Conservation (phyloP, 2,113 vertebrate species). For the Tapirus terrestris region DNA sequence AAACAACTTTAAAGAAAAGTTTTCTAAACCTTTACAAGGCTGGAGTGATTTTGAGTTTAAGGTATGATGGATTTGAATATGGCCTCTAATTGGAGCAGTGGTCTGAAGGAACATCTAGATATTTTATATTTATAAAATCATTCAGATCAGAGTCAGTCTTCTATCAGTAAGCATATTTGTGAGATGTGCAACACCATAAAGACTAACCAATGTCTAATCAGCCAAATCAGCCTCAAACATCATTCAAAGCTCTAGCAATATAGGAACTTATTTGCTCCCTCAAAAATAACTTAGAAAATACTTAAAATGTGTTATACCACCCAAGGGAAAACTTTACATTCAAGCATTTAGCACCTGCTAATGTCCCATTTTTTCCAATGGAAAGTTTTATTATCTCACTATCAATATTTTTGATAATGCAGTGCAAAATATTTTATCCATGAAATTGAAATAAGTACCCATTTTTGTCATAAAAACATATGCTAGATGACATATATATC, state of each 20-base stretch:
- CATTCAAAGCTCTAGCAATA: not conserved
- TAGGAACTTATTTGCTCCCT: not conserved
- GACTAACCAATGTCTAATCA: constrained; percentile 74
- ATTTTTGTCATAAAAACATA: not conserved
- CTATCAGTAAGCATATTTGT: constrained; percentile 65
- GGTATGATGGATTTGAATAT: not conserved
- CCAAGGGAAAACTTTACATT: constrained; percentile 35
- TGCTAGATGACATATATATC: not conserved
- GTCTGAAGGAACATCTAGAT: not conserved
- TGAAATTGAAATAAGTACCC: not conserved
- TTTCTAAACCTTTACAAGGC: constrained; percentile 32
- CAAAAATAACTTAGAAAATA: constrained; percentile 19
- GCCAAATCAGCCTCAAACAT: constrained; percentile 55
- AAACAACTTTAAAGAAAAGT: constrained; percentile 49
- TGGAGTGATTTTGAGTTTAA: not conserved
- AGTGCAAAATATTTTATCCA: not conserved
- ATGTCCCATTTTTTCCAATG: not conserved
- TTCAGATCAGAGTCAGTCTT: constrained; percentile 45
- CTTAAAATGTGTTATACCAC: constrained; percentile 53
- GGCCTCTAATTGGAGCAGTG: not conserved
- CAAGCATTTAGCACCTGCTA: not conserved
- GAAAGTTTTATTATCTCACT: not conserved
- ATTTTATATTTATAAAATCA: constrained; percentile 26
- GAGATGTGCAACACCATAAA: constrained; percentile 53
- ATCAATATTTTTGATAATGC: not conserved